Evolutionary conservation across 2,113 vertebrate species (phyloP).

Genomic region (Psittacus erithacus): DNA sequence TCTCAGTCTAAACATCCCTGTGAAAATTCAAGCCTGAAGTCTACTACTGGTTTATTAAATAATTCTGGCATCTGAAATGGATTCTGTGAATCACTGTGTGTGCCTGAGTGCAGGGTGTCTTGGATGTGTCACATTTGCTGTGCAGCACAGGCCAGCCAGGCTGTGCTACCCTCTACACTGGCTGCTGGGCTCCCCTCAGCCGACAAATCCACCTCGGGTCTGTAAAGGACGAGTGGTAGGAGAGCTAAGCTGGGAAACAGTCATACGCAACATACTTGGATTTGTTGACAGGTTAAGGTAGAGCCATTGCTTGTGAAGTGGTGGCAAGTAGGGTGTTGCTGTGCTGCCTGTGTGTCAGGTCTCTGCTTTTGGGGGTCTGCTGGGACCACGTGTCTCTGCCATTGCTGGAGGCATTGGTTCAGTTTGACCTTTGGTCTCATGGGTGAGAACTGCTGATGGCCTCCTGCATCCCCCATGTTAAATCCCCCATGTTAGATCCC

Average conservation of each 20-base stretch:
- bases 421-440: not conserved
- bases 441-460: not conserved
- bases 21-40: not conserved
- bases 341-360: not conserved
- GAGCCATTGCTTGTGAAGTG: rapidly evolving
- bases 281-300: not conserved
- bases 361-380: not conserved
- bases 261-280: not conserved
- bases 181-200: not conserved
- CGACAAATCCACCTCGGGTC: rapidly evolving
- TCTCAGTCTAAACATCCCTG: constrained; percentile 37
- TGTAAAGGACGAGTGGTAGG: not conserved
- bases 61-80: not conserved
- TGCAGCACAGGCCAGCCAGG: not conserved
- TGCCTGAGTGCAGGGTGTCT: not conserved
- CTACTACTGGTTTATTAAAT: constrained; percentile 31
- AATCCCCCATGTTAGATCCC: not conserved
- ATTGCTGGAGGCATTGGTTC: rapidly evolving
- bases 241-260: not conserved
- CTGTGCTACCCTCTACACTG: not conserved
- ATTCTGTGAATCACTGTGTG: not conserved
- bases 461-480: not conserved
- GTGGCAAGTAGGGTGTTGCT: no score
- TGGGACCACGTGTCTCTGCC: rapidly evolving
- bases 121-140: not conserved